Evolutionary conservation across 1,140 invertebrate genomes (phyloP).

Genomic region (Drosophila tropicalis): DNA sequence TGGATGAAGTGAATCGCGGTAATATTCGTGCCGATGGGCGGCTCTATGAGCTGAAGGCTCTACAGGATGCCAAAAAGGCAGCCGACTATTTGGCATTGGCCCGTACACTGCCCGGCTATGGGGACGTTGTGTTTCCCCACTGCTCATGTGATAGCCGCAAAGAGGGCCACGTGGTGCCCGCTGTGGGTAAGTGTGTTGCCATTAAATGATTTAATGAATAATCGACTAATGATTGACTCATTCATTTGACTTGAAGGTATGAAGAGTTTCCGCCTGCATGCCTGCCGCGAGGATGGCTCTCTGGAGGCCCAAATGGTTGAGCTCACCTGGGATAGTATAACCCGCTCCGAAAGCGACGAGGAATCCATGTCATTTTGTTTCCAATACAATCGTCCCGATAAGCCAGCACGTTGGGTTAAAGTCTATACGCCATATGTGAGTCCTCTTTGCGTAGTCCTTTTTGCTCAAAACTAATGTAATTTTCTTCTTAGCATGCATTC

Average conservation of each 20-base stretch:
- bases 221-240: neutral
- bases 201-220: neutral
- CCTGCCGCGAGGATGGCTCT: slow-evolving; percentile 94
- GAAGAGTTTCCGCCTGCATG: slow-evolving; percentile 91
- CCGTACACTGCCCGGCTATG: slow-evolving; percentile 94
- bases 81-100: slow-evolving; percentile 95
- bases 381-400: slow-evolving; percentile 91
- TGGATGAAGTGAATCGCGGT: slow-evolving; percentile 97
- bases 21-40: slow-evolving; percentile 94
- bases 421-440: slow-evolving; percentile 96
- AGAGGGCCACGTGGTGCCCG: slow-evolving; percentile 94
- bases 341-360: slow-evolving; percentile 94
- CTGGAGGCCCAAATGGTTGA: slow-evolving; percentile 93
- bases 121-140: slow-evolving; percentile 96
- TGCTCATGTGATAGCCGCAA: slow-evolving; percentile 97
- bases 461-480: neutral
- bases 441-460: slow-evolving; percentile 49
- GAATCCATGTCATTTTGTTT: slow-evolving; percentile 95
- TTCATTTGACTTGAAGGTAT: slow-evolving; percentile 77
- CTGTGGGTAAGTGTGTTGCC: slow-evolving; percentile 85
- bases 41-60: slow-evolving; percentile 96
- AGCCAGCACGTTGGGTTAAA: slow-evolving; percentile 93
- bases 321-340: slow-evolving; percentile 92
- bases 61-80: slow-evolving; percentile 95
- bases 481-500: slow-evolving; percentile 90